phyloP scores from a whole-genome alignment of 2,888 invertebrate species.

The Tiphia femorata region DNA sequence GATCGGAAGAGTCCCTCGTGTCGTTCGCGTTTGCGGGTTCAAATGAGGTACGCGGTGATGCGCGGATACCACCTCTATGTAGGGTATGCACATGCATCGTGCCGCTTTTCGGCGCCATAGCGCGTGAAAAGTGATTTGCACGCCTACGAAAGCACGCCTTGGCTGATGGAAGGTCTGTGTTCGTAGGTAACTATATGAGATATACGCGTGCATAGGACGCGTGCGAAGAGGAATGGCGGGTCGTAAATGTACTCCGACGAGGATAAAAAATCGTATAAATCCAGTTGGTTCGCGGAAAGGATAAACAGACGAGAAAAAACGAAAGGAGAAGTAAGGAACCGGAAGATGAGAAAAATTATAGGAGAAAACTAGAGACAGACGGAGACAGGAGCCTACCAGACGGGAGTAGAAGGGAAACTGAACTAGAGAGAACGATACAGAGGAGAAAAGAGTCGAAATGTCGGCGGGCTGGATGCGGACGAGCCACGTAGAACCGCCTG shows the following conservation, averaged over 20 bases:
- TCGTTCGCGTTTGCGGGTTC: too few species aligned
- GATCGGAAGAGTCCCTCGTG: too few species aligned
- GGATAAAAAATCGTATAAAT: conserved; percentile 51
- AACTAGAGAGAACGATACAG: conserved; percentile 8
- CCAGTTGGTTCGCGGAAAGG: conserved; percentile 25
- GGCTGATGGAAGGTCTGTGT: conserved; percentile 41
- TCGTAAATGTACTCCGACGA: conserved; percentile 41
- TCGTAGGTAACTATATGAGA: conserved; percentile 32
- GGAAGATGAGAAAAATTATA: too few species aligned
- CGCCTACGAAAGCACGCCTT: conserved; percentile 28
- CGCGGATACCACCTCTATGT: conserved; percentile 16
- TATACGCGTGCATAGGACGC: not conserved
- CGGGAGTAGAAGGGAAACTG: not conserved
- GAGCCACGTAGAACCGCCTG: conserved; percentile 21
- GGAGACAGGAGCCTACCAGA: not conserved
- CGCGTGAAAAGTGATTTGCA: conserved; percentile 49
- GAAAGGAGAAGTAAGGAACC: not conserved
- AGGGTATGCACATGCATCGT: too few species aligned
- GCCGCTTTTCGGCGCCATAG: conserved; percentile 31
- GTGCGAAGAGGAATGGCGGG: not conserved
- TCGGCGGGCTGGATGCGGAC: conserved; percentile 18
- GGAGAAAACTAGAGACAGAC: not conserved
- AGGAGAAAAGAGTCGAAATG: conserved; percentile 12
- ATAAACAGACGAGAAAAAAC: not conserved
- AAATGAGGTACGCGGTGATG: conserved; percentile 1